Percentiles rank a stretch among this genome's conserved stretches.
phyloP scores from a whole-genome alignment of 1,140 invertebrate species.

The Heliconius nattereri region DNA sequence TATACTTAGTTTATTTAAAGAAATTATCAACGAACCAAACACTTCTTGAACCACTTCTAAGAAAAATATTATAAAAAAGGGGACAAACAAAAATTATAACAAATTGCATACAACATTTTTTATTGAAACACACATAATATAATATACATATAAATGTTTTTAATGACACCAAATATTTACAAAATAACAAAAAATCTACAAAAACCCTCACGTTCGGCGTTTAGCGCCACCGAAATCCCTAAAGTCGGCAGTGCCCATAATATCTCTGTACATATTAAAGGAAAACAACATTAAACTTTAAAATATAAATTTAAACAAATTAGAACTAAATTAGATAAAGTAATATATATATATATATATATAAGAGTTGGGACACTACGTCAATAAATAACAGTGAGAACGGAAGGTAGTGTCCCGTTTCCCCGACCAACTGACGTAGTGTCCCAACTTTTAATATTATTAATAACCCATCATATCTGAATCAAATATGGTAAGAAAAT shows the following conservation, averaged over 20 bases:
- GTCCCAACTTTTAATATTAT: not conserved
- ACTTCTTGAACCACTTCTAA: too few species aligned
- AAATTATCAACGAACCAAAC: too few species aligned
- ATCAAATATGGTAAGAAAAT: not conserved
- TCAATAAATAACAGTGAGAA: too few species aligned
- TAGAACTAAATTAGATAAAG: conserved; percentile 60
- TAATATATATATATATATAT: conserved; percentile 2
- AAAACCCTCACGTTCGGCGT: conserved; percentile 40
- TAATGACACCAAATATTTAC: conserved; percentile 68
- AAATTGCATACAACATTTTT: conserved; percentile 17
- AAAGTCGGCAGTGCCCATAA: conserved; percentile 10
- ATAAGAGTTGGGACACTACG: not conserved
- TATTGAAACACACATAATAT: conserved; percentile 48
- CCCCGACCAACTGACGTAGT: not conserved
- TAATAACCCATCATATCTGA: not conserved
- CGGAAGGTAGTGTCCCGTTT: too few species aligned
- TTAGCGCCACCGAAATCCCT: conserved; percentile 26
- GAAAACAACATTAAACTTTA: conserved; percentile 47
- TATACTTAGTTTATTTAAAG: too few species aligned
- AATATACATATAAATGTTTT: conserved; percentile 52
- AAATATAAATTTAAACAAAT: conserved; percentile 51
- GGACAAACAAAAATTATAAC: not conserved
- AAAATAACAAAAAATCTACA: conserved; percentile 65
- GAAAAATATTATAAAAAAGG: not conserved
- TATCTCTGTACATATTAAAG: conserved; percentile 34